Conservation (phyloP, 2,888 invertebrate genomes). For the Drosophila vallismaia region DNA sequence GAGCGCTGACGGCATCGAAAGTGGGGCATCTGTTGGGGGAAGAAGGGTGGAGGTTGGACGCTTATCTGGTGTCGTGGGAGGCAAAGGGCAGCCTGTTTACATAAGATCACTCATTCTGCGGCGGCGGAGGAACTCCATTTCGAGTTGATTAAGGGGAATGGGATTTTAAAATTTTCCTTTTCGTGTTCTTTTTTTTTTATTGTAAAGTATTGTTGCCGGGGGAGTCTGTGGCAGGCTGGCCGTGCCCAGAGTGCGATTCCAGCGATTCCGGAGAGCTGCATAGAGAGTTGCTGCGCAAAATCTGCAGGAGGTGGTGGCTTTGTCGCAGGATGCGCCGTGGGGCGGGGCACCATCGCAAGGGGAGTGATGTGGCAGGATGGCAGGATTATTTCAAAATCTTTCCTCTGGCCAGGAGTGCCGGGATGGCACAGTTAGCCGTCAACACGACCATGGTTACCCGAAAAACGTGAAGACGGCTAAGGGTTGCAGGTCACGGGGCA, state of each 20-base stretch:
- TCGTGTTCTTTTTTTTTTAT: slow-evolving; percentile 15
- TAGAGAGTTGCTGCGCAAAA: slow-evolving; percentile 32
- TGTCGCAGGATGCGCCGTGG: slow-evolving; percentile 5
- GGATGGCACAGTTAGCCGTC: slow-evolving; percentile 62
- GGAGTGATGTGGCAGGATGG: not conserved
- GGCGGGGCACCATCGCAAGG: slow-evolving; percentile 12
- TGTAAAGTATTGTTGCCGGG: slow-evolving; percentile 25
- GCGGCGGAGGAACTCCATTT: slow-evolving; percentile 13
- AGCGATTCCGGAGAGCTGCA: slow-evolving; percentile 3
- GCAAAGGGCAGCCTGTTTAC: slow-evolving; percentile 51
- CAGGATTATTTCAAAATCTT: not conserved
- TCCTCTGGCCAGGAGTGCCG: not conserved
- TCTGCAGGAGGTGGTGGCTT: slow-evolving; percentile 30
- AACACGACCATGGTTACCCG: slow-evolving; percentile 67
- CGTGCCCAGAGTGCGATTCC: slow-evolving; percentile 14
- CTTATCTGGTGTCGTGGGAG: slow-evolving; percentile 49
- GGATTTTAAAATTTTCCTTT: slow-evolving; percentile 10
- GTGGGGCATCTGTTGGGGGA: slow-evolving; percentile 19
- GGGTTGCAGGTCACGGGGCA: slow-evolving; percentile 27
- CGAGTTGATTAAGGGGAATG: slow-evolving; percentile 33
- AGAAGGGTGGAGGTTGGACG: slow-evolving; percentile 5
- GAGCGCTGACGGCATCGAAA: slow-evolving; percentile 8
- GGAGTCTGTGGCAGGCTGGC: slow-evolving; percentile 23
- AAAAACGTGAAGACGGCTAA: slow-evolving; percentile 42
- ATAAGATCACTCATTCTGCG: slow-evolving; percentile 37